Conservation (phyloP, 2,113 vertebrate genomes). For the Lepus europaeus region DNA sequence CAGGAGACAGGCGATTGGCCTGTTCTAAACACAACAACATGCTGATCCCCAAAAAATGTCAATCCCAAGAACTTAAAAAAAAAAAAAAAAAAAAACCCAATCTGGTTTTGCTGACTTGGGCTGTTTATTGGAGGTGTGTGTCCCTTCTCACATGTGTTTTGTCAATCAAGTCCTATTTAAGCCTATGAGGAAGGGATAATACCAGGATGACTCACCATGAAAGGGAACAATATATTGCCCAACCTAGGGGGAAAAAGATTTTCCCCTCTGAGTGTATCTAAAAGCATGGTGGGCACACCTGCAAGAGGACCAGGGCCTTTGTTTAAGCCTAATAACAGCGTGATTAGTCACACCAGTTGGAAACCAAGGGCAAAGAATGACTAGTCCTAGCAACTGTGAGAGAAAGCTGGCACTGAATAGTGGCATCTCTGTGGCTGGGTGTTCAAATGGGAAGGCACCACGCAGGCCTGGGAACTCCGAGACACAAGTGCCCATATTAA, state of each 20-base stretch:
- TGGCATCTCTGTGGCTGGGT: neutral
- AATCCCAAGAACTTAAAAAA: neutral
- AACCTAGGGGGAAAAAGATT: neutral
- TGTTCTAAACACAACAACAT: neutral
- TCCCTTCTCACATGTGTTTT: conserved; percentile 7
- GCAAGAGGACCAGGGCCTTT: neutral
- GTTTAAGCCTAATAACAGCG: neutral
- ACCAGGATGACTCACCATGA: neutral
- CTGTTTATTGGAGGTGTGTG: neutral
- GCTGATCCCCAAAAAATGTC: neutral
- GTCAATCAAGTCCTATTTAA: conserved; percentile 1
- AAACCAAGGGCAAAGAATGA: conserved; percentile 22
- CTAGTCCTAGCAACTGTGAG: neutral
- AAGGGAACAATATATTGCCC: neutral
- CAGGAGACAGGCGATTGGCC: neutral
- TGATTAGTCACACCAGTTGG: neutral
- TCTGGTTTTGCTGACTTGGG: neutral
- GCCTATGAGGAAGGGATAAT: neutral
- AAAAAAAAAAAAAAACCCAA: neutral
- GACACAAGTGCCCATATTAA: neutral
- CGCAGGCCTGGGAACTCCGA: neutral
- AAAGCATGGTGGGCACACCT: neutral
- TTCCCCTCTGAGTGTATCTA: conserved; percentile 10
- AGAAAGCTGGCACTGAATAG: neutral
- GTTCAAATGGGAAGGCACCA: neutral